These are phyloP conservation scores for Stegodyphus mimosarum DNA, from an alignment of 1,140 invertebrate genomes.

Conservation along the genomic window DNA sequence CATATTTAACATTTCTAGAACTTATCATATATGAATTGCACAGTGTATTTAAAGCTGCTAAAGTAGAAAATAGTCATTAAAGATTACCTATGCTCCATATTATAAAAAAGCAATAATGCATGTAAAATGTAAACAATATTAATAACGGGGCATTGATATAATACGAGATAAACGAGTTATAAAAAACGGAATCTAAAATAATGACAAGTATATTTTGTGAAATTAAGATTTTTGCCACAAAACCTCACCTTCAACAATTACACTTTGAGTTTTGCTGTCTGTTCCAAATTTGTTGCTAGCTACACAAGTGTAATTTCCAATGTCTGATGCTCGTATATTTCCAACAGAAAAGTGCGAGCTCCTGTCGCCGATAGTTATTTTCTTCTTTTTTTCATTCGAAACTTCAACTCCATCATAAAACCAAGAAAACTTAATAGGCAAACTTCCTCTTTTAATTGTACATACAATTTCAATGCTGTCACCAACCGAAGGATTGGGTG, in stretches of 20 bases:
- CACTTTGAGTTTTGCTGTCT: constrained; percentile 60
- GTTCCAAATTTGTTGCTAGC: constrained; percentile 63
- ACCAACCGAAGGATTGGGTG: constrained; percentile 25
- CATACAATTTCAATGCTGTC: constrained; percentile 19
- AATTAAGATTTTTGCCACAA: background rate
- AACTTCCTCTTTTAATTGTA: constrained; percentile 39
- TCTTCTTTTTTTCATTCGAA: background rate
- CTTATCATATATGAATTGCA: too few species aligned
- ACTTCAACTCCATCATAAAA: background rate
- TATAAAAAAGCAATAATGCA: too few species aligned
- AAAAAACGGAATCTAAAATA: background rate
- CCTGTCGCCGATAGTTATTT: constrained; percentile 6
- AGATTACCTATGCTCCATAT: too few species aligned
- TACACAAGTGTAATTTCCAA: constrained; percentile 65
- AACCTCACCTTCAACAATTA: constrained; percentile 60
- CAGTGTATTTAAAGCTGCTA: too few species aligned
- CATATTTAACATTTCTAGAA: too few species aligned
- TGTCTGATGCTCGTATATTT: constrained; percentile 37
- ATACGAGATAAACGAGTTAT: too few species aligned
- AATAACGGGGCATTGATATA: too few species aligned
- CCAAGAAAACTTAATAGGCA: constrained; percentile 26
- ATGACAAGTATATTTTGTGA: background rate
- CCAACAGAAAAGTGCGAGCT: constrained; percentile 24
- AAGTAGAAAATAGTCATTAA: too few species aligned
- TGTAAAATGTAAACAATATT: too few species aligned